Evolutionary conservation across 2,888 invertebrate genomes (phyloP).

Genomic region (Lasioglossum marginatum): DNA sequence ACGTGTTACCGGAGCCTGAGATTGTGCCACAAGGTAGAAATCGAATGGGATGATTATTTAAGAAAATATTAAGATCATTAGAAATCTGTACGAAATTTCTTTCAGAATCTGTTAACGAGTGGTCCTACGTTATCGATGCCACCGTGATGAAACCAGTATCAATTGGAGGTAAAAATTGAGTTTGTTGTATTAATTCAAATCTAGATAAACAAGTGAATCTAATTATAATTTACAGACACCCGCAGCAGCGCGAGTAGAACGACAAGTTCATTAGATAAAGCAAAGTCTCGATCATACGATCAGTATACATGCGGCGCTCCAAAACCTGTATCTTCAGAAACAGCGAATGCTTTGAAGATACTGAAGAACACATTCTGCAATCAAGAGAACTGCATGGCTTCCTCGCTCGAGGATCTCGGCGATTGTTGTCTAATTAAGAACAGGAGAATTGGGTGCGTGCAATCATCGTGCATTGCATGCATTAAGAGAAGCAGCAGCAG

Average conservation of each 20-base stretch:
- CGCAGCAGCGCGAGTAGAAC: constrained; percentile 27
- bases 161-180: constrained; percentile 42
- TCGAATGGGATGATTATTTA: not conserved
- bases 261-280: not conserved
- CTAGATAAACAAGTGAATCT: too few relatives aligned
- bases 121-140: constrained; percentile 54
- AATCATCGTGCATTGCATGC: not conserved
- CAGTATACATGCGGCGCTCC: not conserved
- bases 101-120: constrained; percentile 64
- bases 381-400: constrained; percentile 44
- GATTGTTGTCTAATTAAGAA: not conserved
- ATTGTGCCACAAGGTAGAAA: constrained; percentile 42
- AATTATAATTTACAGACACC: constrained; percentile 33
- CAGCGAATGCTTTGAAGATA: constrained; percentile 60
- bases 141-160: constrained; percentile 56
- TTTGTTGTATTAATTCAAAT: not conserved
- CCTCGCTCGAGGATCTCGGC: not conserved
- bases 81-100: not conserved
- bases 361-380: constrained; percentile 70
- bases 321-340: constrained; percentile 30
- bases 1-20: constrained; percentile 25
- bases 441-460: not conserved
- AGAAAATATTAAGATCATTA: not conserved
- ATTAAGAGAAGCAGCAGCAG: constrained; percentile 3
- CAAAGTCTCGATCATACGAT: not conserved